A percentile compares a stretch with the other conserved stretches of the same genome.
Conservation (phyloP, 2,888 invertebrate species). For the Polyommatus icarus region DNA sequence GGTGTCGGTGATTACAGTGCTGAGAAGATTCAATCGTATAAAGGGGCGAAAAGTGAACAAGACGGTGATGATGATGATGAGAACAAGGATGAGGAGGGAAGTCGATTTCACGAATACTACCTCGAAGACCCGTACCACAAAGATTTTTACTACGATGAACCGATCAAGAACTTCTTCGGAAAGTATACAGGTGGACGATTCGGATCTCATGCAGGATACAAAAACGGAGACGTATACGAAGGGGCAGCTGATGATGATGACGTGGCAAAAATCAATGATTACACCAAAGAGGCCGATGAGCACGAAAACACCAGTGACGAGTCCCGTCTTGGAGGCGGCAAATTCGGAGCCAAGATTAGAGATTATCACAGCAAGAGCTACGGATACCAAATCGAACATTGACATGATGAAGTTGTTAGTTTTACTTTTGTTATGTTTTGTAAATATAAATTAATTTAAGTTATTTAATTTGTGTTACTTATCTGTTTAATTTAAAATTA, state of each 20-base stretch:
- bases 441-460: conserved; percentile 63
- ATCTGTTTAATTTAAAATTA: background rate
- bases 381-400: conserved; percentile 69
- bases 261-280: conserved; percentile 35
- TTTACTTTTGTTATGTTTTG: conserved; percentile 69
- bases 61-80: conserved; percentile 61
- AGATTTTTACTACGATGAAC: conserved; percentile 83
- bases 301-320: conserved; percentile 64
- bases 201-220: conserved; percentile 67
- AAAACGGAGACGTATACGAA: conserved; percentile 61
- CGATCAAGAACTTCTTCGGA: conserved; percentile 80
- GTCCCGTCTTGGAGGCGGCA: conserved; percentile 73
- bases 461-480: conserved; percentile 28
- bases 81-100: conserved; percentile 10
- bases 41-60: conserved; percentile 70
- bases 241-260: conserved; percentile 50
- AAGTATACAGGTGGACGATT: conserved; percentile 78
- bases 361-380: conserved; percentile 63
- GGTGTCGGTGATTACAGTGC: conserved; percentile 79
- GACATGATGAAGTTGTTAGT: conserved; percentile 54
- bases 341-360: conserved; percentile 63
- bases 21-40: conserved; percentile 70
- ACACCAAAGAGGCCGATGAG: conserved; percentile 71
- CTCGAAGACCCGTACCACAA: conserved; percentile 85
- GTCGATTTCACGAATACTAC: conserved; percentile 84